phyloP scores from a whole-genome alignment of 2,113 vertebrate species.

The Siniperca knerii region DNA sequence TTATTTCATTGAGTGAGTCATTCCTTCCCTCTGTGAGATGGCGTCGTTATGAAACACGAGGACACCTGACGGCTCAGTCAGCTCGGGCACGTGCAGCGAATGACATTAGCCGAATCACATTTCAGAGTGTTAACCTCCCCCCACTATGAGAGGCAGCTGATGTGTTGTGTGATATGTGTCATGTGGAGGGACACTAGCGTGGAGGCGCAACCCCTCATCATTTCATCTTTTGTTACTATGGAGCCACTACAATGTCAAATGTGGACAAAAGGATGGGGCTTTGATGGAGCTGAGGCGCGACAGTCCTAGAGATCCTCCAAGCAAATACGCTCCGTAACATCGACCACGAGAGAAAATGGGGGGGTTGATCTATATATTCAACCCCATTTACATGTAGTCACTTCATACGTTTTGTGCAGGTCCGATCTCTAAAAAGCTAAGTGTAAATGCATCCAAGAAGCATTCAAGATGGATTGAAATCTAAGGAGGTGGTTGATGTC shows the following conservation, averaged over 20 bases:
- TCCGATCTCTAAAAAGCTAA: neutral
- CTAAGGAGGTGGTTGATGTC: too few species aligned
- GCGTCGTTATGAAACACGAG: constrained; percentile 10
- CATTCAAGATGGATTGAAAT: neutral
- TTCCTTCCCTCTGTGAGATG: neutral
- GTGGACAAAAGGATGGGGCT: constrained; percentile 9
- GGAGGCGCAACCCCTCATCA: neutral
- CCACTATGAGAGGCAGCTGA: neutral
- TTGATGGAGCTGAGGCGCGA: neutral
- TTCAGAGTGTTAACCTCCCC: constrained; percentile 16
- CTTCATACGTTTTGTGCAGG: neutral
- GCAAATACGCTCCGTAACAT: neutral
- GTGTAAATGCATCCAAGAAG: neutral
- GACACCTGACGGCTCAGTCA: constrained; percentile 20
- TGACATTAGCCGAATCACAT: constrained; percentile 19
- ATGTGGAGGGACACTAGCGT: constrained; percentile 14
- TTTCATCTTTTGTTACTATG: constrained; percentile 38
- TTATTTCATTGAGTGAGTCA: constrained; percentile 19
- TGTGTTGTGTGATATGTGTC: constrained; percentile 30
- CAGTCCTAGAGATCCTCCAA: neutral
- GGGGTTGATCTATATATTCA: neutral
- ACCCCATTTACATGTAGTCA: neutral
- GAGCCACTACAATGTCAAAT: neutral
- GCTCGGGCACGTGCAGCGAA: neutral
- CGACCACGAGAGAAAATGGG: too few species aligned